Percentiles rank a stretch among this genome's conserved stretches.
These are phyloP conservation scores for Coremacera marginata DNA, from an alignment of 2,888 invertebrate species.

Conservation along the genomic window DNA sequence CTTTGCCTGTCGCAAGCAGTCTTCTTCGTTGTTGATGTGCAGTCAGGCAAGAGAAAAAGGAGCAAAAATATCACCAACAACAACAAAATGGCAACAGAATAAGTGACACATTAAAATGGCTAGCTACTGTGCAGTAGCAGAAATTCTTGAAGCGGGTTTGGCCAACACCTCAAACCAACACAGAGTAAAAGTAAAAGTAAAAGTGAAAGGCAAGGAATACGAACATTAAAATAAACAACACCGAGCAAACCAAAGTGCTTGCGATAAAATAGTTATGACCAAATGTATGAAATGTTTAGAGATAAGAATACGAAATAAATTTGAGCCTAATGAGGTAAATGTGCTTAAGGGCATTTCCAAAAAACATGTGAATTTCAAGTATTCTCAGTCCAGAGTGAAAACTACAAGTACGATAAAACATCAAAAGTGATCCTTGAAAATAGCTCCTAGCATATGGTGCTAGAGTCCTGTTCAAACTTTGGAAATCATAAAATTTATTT, in stretches of 20 bases:
- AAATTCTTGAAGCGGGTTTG: background rate
- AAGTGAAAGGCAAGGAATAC: background rate
- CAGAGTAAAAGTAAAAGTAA: too few species aligned
- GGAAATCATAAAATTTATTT: too few species aligned
- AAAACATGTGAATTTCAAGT: too few species aligned
- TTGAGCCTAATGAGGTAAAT: background rate
- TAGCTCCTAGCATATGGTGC: too few species aligned
- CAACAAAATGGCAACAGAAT: background rate
- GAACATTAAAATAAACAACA: background rate
- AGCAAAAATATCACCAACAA: background rate
- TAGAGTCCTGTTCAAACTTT: too few species aligned
- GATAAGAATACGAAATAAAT: constrained; percentile 1
- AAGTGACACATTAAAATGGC: too few species aligned
- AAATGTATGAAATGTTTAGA: background rate
- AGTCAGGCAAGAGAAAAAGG: background rate
- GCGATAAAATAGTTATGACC: background rate
- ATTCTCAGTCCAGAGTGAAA: too few species aligned
- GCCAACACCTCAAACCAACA: background rate
- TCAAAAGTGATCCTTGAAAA: too few species aligned
- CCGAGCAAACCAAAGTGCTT: background rate
- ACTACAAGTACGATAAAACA: too few species aligned
- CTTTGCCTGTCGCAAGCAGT: background rate
- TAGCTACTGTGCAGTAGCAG: too few species aligned
- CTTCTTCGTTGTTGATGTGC: background rate
- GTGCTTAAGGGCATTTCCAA: too few species aligned